Evolutionary conservation across 2,888 invertebrate species (phyloP), one percentile per base, ranked within the genome.

Genomic region (Macropis europaea): DNA sequence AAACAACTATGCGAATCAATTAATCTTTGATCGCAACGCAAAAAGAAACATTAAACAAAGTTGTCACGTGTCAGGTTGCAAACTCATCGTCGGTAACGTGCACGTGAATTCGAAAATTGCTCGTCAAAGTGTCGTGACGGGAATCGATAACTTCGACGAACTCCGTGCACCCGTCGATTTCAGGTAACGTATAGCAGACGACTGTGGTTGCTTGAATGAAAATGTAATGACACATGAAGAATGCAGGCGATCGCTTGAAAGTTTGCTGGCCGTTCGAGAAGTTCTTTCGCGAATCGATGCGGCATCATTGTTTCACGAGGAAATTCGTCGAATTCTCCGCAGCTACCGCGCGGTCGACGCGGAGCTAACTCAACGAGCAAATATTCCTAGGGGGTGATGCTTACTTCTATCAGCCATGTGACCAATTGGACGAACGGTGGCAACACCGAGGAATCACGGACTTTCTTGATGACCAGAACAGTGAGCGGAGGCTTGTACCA

Each of bases 401-500:
- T 92, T 90, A 97, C 97, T 93, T 95, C 93, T 84, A 97, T 95
- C 53, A 99, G 93, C 98, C 98, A 99, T 86, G 95, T 94, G 30
- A 98, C 96, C 47, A 99, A 93, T 85, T 97, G 96, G 9, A 97
- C 96, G 91, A 98, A 99, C 0, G 98, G 97, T 70, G 94, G 93
- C 77, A 97, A 92, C 43, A 99, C 97, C 36, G 95, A 94, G 7
- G 95, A 95, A 90, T 99, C 99, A 90, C 97, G 94, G 59, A 97
- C 96, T 90, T 99, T 99, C 92, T 98, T 98, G 91, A 99, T 97
- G 76, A 99, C 97, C 82, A 99, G 93, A 82, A 98, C 98, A n/a
- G 97, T 97, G 79, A 98, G 93, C 0, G 98, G 98, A 17, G 97
- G 96, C 90, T 98, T 98, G 93, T 97, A 97, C 99, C 99, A 99